A percentile compares a stretch with the other conserved stretches of the same genome.
Evolutionary conservation across 2,797 vertebrate species (phyloP).

Genomic region (Macropus fuliginosus): DNA sequence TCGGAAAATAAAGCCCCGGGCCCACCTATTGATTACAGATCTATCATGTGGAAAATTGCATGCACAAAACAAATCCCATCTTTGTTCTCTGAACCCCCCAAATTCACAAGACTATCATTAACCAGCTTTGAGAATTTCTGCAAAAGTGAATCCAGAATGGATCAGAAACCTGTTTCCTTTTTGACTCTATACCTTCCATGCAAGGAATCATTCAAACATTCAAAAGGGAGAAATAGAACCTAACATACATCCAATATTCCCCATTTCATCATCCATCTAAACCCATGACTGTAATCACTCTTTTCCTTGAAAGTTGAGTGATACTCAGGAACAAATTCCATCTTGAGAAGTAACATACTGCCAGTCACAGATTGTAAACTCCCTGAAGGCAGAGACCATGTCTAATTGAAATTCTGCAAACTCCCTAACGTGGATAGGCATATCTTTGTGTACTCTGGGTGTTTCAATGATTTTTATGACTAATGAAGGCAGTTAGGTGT

Average conservation of each 20-base stretch:
- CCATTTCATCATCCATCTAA: slow-evolving; percentile 12
- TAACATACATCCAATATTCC: slow-evolving; percentile 12
- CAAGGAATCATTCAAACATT: slow-evolving; percentile 24
- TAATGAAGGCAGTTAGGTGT: not conserved
- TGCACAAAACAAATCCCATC: not conserved
- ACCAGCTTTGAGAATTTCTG: slow-evolving; percentile 22
- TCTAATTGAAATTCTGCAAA: not conserved
- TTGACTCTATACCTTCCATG: not conserved
- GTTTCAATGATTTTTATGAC: not conserved
- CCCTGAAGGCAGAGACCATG: not conserved
- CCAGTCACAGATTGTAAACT: not conserved
- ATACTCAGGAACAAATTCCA: not conserved
- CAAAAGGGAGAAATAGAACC: not conserved
- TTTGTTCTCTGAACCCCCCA: not conserved
- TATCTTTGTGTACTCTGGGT: not conserved
- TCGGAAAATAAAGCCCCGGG: slow-evolving; percentile 44
- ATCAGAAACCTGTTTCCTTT: not conserved
- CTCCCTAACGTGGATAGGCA: not conserved
- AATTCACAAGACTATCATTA: not conserved
- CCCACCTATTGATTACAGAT: slow-evolving; percentile 25
- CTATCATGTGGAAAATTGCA: not conserved
- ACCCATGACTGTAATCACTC: not conserved
- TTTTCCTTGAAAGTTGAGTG: slow-evolving; percentile 51
- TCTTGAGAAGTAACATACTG: slow-evolving; percentile 10
- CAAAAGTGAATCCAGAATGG: slow-evolving; percentile 23